Conservation (phyloP, 2,888 invertebrate species). For the Ommatoiulus sabulosus region DNA sequence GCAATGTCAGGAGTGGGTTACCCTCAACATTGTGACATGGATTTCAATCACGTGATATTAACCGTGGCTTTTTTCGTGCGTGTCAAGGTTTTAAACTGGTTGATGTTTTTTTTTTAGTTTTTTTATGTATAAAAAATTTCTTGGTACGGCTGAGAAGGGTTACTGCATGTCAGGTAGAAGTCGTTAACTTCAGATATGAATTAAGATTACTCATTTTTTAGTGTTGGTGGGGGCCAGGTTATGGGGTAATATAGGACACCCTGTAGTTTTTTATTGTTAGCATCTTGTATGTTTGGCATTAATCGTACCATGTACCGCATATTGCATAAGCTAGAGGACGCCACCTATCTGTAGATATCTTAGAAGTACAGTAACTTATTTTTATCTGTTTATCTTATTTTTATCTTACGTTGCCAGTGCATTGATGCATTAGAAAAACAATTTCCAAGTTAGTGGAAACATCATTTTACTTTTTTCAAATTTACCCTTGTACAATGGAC, state of each 20-base stretch:
- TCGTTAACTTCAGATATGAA: background rate
- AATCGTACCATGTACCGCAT: background rate
- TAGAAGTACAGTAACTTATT: no score
- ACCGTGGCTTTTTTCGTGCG: constrained; percentile 12
- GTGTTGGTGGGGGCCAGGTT: background rate
- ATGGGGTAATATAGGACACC: constrained; percentile 23
- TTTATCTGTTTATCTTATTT: no score
- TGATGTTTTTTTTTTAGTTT: background rate
- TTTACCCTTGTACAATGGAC: no score
- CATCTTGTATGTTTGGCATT: background rate
- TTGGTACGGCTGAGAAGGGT: constrained; percentile 12
- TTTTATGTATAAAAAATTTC: background rate
- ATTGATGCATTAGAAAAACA: no score
- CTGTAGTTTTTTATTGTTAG: background rate
- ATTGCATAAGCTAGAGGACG: background rate
- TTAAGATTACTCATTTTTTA: background rate
- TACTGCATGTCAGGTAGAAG: constrained; percentile 26
- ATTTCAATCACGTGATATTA: constrained; percentile 7
- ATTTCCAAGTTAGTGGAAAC: no score
- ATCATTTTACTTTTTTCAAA: no score
- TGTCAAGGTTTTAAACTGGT: constrained; percentile 27
- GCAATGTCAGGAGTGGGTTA: constrained; percentile 36
- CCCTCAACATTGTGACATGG: constrained; percentile 36
- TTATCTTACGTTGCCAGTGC: no score
- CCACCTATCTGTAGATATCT: no score